Percentiles rank a stretch among this genome's conserved stretches.
Conservation (phyloP, 2,888 invertebrate species). For the Azorinus chamasolen region DNA sequence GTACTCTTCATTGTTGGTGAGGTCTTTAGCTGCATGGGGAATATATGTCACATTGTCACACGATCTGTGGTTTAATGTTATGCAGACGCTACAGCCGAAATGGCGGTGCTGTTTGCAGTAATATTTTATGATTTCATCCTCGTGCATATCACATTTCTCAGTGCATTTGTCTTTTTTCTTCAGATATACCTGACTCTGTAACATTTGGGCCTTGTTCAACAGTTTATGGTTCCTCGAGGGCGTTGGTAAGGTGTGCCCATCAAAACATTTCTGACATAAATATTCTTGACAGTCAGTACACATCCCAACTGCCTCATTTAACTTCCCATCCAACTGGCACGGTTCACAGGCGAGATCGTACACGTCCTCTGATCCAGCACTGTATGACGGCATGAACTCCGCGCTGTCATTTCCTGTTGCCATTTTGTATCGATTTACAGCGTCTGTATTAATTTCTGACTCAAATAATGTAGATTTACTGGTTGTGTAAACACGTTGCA, state of each 20-base stretch:
- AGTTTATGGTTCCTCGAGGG: conserved; percentile 5
- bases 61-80: conserved; percentile 10
- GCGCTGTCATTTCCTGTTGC: too few relatives aligned
- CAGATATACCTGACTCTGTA: background rate
- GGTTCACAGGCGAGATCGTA: background rate
- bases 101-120: conserved; percentile 13
- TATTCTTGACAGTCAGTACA: conserved; percentile 12
- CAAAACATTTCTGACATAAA: conserved; percentile 11
- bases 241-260: conserved; percentile 3
- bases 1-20: background rate
- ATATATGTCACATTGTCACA: conserved; percentile 20
- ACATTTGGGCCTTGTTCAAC: background rate
- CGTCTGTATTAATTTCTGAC: too few relatives aligned
- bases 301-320: conserved; percentile 1
- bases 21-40: background rate
- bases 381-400: too few relatives aligned
- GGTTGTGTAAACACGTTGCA: too few relatives aligned
- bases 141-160: conserved; percentile 3
- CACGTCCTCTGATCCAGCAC: too few relatives aligned
- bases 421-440: too few relatives aligned
- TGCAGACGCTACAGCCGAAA: conserved; percentile 13
- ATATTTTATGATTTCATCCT: conserved; percentile 12
- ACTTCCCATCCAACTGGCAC: background rate
- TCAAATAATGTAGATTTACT: too few relatives aligned
- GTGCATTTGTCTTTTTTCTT: background rate